A percentile compares a stretch with the other conserved stretches of the same genome.
phyloP scores from a whole-genome alignment of 2,113 vertebrate genomes.

The Pygoscelis adeliae region DNA sequence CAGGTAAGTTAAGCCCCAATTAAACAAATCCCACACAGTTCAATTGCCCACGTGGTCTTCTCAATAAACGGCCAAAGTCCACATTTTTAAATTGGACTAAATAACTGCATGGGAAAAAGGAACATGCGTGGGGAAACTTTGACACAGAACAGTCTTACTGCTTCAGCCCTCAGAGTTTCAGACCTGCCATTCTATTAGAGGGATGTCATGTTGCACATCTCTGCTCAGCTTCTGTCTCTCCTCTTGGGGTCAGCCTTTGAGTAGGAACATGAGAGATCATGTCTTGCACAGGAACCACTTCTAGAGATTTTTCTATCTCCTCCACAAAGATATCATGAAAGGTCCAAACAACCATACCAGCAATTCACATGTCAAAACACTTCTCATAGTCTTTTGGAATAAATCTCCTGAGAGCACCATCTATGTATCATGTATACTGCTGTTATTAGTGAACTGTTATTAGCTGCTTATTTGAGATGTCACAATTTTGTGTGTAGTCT shows the following conservation, averaged over 20 bases:
- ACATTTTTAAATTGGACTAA: background rate
- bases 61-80: background rate
- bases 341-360: background rate
- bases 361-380: background rate
- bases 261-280: background rate
- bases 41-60: background rate
- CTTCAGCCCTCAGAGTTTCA: background rate
- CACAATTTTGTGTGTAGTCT: background rate
- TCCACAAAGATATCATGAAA: background rate
- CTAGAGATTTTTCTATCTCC: background rate
- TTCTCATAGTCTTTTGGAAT: background rate
- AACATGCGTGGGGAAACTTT: background rate
- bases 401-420: background rate
- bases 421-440: background rate
- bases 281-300: background rate
- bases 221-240: background rate
- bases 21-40: background rate
- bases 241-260: background rate
- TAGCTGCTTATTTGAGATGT: background rate
- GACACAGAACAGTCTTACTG: background rate
- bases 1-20: background rate
- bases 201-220: background rate
- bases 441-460: background rate
- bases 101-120: background rate
- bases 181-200: background rate